Base-by-base conservation (phyloP, 37 sponge, comb jelly and placozoan genomes). In the Beroe ovata region DNA sequence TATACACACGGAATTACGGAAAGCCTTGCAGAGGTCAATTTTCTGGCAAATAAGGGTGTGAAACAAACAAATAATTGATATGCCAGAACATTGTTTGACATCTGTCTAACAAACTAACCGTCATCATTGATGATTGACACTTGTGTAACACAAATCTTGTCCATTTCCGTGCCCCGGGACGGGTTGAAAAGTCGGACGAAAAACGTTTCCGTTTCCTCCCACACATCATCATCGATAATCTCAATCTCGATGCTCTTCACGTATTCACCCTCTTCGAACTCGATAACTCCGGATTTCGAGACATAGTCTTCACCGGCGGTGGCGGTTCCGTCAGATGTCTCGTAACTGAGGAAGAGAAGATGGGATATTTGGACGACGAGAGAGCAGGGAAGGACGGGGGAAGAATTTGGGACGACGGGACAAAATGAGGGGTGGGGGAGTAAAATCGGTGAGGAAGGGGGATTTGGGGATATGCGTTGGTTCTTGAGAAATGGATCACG, bases 101-200 rank as follows among this genome's bases (percentile, higher is more conserved):
- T n/a, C n/a, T n/a, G n/a, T n/a, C n/a, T n/a, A n/a, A n/a, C n/a
- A 3, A 16, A 89, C 64, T 89, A 21, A 89, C 89, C 89, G 37
- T 89, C 89, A 62, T 89, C 89, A 58, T 89, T 89, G 18, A 89
- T 62, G 39, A 89, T 89, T 23, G 89, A 63, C 18, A 89, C 63
- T 60, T 60, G 64, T 28, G 89, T 89, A 20, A 60, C 64, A 60
- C 47, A 63, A 22, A 60, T 60, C 42, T 60, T 63, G 28, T 62
- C 89, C 64, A 89, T 63, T 21, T 89, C 64, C 1, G 89, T 62
- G 20, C 89, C 89, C 20, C 89, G 20, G 18, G 63, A 40, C 21
- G 89, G 89, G 64, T 89, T 62, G 62, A 89, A 89, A 4, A 89
- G 64, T 60, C 64, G 4, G n/a, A 89, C 64, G 28, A 63, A 62